phyloP scores from a whole-genome alignment of 2,113 vertebrate genomes.

The Macheiramphus alcinus region DNA sequence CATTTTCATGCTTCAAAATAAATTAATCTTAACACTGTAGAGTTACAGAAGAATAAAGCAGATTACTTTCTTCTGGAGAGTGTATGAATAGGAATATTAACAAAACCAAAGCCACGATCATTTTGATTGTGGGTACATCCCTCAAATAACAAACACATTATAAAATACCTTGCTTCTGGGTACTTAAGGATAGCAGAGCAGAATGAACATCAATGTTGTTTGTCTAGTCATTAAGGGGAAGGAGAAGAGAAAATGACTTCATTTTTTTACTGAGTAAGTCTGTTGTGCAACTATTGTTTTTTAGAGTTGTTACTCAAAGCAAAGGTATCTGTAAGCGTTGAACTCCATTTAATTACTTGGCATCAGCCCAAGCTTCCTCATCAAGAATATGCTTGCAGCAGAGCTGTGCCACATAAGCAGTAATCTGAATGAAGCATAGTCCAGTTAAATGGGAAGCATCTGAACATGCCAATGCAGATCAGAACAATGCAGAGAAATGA shows the following conservation, averaged over 20 bases:
- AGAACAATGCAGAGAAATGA: accelerated
- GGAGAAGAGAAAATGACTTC: not conserved
- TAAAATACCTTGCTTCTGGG: not conserved
- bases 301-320: constrained; percentile 13
- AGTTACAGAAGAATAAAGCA: not conserved
- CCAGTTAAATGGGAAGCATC: not conserved
- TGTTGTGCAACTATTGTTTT: constrained; percentile 9
- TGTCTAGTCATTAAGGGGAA: not conserved
- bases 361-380: not conserved
- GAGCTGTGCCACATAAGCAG: not conserved
- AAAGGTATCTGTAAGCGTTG: not conserved
- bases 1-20: not conserved
- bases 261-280: not conserved
- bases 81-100: not conserved
- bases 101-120: not conserved
- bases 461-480: accelerated
- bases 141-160: not conserved
- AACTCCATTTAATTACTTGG: not conserved
- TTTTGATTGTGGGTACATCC: not conserved
- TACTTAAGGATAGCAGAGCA: not conserved
- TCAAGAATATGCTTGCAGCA: not conserved
- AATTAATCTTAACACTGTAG: not conserved
- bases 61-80: not conserved
- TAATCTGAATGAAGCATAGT: accelerated
- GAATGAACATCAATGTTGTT: not conserved